A percentile compares a stretch with the other conserved stretches of the same genome.
Evolutionary conservation across 2,888 invertebrate genomes (phyloP).

Genomic region (Drosophila dives): DNA sequence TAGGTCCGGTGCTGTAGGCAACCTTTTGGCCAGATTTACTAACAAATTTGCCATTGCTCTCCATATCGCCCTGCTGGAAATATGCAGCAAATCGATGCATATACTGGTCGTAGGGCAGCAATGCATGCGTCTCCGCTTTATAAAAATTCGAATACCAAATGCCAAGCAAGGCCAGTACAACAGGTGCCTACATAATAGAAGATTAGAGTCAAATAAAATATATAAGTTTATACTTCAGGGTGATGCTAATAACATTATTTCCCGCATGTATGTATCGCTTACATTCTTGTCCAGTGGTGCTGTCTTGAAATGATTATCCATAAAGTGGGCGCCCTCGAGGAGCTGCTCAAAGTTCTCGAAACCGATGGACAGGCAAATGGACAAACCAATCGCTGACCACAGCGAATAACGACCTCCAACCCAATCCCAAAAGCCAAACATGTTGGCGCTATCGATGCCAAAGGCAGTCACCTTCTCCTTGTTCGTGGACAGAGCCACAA

Average conservation of each 20-base stretch:
- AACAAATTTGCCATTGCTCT: constrained; percentile 98
- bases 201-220: neutral
- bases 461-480: constrained; percentile 97
- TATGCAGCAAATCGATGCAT: constrained; percentile 99
- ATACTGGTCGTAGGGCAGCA: constrained; percentile 99
- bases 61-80: constrained; percentile 99
- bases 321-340: constrained; percentile 94
- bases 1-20: constrained; percentile 84
- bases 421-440: constrained; percentile 99
- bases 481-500: constrained; percentile 99
- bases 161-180: constrained; percentile 95
- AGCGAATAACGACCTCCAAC: constrained; percentile 98
- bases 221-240: neutral
- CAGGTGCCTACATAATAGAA: constrained; percentile 90
- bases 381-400: constrained; percentile 99
- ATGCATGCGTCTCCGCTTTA: constrained; percentile 97
- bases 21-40: constrained; percentile 87
- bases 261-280: constrained; percentile 44
- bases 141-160: constrained; percentile 98
- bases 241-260: neutral
- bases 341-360: constrained; percentile 97
- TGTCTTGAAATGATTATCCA: constrained; percentile 96
- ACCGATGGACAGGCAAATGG: constrained; percentile 96
- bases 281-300: constrained; percentile 97
- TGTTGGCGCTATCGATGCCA: constrained; percentile 98